Conservation (phyloP, 1,140 invertebrate genomes). For the Brachionus koreanus region DNA sequence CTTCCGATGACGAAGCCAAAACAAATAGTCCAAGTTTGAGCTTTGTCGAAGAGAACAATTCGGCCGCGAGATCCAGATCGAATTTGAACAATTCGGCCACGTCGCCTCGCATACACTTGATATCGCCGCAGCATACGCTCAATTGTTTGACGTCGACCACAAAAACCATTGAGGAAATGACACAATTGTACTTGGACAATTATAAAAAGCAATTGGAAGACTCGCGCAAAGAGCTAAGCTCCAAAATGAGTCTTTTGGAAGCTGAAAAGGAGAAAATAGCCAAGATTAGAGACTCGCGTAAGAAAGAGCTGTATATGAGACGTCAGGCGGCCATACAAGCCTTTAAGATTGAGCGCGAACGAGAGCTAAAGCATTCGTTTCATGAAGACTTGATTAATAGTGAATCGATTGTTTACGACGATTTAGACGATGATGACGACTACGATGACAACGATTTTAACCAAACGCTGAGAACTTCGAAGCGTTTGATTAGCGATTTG, state of each 20-base stretch:
- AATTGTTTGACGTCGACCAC: neutral
- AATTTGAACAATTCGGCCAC: neutral
- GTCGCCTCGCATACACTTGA: neutral
- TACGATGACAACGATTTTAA: neutral
- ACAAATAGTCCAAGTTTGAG: neutral
- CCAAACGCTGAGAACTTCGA: neutral
- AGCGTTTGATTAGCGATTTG: neutral
- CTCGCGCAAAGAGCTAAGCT: conserved; percentile 5
- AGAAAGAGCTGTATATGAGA: conserved; percentile 19
- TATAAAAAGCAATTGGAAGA: conserved; percentile 34
- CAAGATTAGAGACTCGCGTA: conserved; percentile 12
- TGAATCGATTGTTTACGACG: neutral
- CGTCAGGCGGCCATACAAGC: conserved; percentile 38
- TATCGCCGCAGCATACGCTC: neutral
- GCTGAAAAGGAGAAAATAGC: conserved; percentile 34
- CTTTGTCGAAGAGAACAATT: neutral
- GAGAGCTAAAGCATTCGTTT: neutral
- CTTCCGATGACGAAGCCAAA: neutral
- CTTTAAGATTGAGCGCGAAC: conserved; percentile 18
- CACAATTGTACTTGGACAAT: conserved; percentile 20
- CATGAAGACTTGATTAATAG: neutral
- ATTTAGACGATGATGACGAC: neutral
- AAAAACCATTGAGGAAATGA: conserved; percentile 30
- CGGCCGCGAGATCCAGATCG: neutral
- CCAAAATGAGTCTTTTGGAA: neutral